Base-by-base conservation (phyloP, 1,140 invertebrate species). In the Heliconius nattereri region DNA sequence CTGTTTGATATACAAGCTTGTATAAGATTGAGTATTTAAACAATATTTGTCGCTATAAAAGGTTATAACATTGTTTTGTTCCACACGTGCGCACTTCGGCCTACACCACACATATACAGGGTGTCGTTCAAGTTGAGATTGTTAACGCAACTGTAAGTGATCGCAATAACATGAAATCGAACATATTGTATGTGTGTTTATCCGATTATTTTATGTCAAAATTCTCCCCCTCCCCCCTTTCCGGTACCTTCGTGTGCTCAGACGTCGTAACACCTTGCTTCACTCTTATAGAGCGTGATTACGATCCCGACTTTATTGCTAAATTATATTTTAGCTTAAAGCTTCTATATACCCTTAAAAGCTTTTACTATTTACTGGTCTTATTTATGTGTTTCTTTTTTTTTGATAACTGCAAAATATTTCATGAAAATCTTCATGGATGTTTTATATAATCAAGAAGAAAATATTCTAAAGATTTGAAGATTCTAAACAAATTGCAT, bases 81-180 rank as follows among this genome's bases (percentile, higher is more conserved):
- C 86, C 92, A 92, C 92, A 93, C 92, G 91, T 93, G 88, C 90
- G 85, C 89, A 86, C 90, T 85, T 86, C 90, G 91, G 90, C 88
- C 86, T 81, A 84, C 85, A 87, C 90, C 79, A 85, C 86, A 87
- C 87, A 87, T 85, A 88, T 84, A 85, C 91, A 94, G 92, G 91
- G 90, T 91, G 88, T 89, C 90, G 87, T 93, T 89, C 92, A 92
- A 92, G 92, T 93, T 92, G 92, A 94, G 87, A 90, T 94, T 91
- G 87, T 93, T 87, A 86, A 93, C 83, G 88, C 89, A 90, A 94
- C 89, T 93, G 92, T 94, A 94, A 94, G 92, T 94, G 85, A 86
- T 81, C 85, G 86, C 88, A 85, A 81, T 85, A 86, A 83, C 85
- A 83, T 87, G 84, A 89, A 88, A 85, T 88, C 86, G 82, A 88